Base-by-base conservation (phyloP, 2,113 vertebrate genomes). In the Axis porcinus region DNA sequence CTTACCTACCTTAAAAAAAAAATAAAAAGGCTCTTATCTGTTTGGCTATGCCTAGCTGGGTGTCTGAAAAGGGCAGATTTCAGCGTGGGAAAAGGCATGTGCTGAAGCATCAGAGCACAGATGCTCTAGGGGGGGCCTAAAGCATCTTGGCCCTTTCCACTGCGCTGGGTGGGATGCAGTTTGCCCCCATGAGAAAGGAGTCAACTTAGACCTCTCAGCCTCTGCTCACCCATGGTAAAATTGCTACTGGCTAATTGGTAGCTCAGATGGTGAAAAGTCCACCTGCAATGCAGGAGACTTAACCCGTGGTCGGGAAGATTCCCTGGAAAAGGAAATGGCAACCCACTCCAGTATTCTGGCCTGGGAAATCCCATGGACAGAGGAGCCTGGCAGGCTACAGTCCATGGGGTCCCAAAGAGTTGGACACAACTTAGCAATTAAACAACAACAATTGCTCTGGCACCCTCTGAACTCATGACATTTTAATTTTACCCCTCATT, bases 401-500 rank as follows among this genome's bases (percentile, higher is more conserved):
- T 43, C 70, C 36, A 43, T 14, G 70, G 70, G 23, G 12, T 76
- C 36, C 36, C 70, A 76, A 76, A 76, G 70, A 25, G 36, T 76
- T 13, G 23, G 70, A 25, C 70, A 43, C 6, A 1, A 43, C 21
- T 76, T 76, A 76, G 70, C 70, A 76, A 43, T 76, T 76, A 76
- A 27, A 43, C 70, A 12, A 74, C 21, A 25, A 13, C 36, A 43
- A 43, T 47, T 45, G 40, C 43, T 89, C 12, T 60, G 27, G 0
- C n/a, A 19, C 57, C 25, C 70, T 95, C 87, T 45, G 36, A 92
- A 58, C 64, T 43, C 5, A 2, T 5, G 2, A 33, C 43, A 67
- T 86, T 91, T 95, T 43, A 25, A 87, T 14, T 87, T 50, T n/a
- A 55, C 28, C 54, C 70, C 23, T 64, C 58, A 16, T 55, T 60